Evolutionary conservation across 2,888 invertebrate genomes (phyloP).

Genomic region (Melieria picta): DNA sequence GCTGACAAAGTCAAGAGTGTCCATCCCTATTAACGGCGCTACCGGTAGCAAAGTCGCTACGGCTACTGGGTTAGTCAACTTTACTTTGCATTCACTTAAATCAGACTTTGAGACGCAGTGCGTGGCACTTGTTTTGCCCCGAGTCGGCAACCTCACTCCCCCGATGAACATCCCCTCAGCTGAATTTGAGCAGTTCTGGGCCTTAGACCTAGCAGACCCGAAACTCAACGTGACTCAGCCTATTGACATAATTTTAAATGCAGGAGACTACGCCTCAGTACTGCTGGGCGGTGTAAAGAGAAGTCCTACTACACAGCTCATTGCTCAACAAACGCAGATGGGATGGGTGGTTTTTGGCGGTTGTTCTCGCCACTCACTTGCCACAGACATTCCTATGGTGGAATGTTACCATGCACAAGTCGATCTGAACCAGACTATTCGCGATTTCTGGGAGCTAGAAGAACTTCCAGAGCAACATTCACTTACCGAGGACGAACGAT

Average conservation of each 20-base stretch:
- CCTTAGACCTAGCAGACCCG: too few relatives aligned
- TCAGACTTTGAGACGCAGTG: too few relatives aligned
- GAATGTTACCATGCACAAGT: constrained; percentile 4
- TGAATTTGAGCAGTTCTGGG: too few relatives aligned
- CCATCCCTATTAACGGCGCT: constrained; percentile 12
- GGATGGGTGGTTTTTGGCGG: constrained; percentile 2
- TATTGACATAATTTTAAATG: constrained; percentile 17
- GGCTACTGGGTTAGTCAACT: constrained; percentile 2
- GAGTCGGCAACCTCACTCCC: too few relatives aligned
- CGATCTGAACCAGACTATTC: constrained; percentile 7
- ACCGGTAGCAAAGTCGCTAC: not conserved
- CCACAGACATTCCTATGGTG: not conserved
- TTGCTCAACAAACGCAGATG: not conserved
- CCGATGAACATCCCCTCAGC: too few relatives aligned
- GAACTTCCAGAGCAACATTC: constrained; percentile 7
- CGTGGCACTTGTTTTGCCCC: too few relatives aligned
- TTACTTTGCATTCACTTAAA: constrained; percentile 7
- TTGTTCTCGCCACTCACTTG: not conserved
- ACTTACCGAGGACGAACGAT: not conserved
- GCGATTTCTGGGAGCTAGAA: constrained; percentile 18
- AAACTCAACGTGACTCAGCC: not conserved
- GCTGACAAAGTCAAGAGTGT: not conserved
- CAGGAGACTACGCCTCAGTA: constrained; percentile 13
- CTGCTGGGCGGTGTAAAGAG: not conserved
- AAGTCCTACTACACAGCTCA: not conserved